Conservation (phyloP, 2,888 invertebrate genomes). For the Dorcus hopei region DNA sequence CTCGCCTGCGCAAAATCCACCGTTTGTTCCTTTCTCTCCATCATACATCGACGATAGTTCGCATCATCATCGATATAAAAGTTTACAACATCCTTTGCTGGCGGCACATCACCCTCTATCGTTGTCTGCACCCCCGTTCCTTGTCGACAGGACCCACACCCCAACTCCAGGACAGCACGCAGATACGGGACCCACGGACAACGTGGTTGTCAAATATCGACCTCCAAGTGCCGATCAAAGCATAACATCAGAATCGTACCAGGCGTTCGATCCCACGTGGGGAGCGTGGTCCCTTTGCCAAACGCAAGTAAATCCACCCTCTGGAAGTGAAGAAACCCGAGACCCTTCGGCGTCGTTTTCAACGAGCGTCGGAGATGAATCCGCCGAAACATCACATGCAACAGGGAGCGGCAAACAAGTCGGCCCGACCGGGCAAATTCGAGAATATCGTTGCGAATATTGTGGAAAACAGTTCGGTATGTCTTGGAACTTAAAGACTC, state of each 20-base stretch:
- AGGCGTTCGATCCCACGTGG: conserved; percentile 55
- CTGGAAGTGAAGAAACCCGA: conserved; percentile 34
- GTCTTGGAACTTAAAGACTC: conserved; percentile 91
- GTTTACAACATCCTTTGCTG: conserved; percentile 53
- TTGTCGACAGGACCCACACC: conserved; percentile 61
- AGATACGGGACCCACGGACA: conserved; percentile 52
- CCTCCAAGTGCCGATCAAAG: conserved; percentile 68
- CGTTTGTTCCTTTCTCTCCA: conserved; percentile 79
- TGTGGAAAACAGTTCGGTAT: conserved; percentile 89
- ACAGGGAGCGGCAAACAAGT: conserved; percentile 52
- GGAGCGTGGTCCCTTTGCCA: conserved; percentile 65
- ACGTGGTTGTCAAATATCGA: conserved; percentile 59
- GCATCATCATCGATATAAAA: conserved; percentile 60
- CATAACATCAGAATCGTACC: conserved; percentile 52
- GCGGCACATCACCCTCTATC: conserved; percentile 67
- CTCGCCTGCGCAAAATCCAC: conserved; percentile 82
- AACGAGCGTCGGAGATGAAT: conserved; percentile 36
- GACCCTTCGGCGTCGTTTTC: conserved; percentile 40
- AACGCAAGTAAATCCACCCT: conserved; percentile 58
- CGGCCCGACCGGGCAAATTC: conserved; percentile 58
- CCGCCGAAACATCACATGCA: conserved; percentile 48
- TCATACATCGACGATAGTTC: conserved; percentile 71
- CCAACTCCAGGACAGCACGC: conserved; percentile 54
- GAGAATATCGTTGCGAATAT: conserved; percentile 85
- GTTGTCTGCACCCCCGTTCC: conserved; percentile 71